A percentile compares a stretch with the other conserved stretches of the same genome.
These are phyloP conservation scores for Cromileptes altivelis DNA, from an alignment of 2,113 vertebrate genomes.

Conservation along the genomic window DNA sequence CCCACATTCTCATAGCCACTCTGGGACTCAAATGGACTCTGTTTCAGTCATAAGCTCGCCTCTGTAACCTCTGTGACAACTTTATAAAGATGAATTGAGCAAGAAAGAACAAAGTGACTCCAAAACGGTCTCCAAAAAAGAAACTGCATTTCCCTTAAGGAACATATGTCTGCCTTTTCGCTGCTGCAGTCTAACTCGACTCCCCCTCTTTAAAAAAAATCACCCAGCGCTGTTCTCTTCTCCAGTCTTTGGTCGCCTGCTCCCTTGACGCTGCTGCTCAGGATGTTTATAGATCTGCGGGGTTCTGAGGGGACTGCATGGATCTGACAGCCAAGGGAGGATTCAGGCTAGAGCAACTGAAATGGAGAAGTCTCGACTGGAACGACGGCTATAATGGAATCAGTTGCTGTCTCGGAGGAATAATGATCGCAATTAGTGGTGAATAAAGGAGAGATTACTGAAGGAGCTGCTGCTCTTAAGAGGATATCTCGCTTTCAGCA, in stretches of 20 bases:
- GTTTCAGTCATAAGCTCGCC: not conserved
- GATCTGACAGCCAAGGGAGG: constrained; percentile 40
- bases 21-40: not conserved
- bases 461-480: constrained; percentile 25
- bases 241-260: constrained; percentile 1
- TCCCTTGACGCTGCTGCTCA: constrained; percentile 50
- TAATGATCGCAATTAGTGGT: constrained; percentile 67
- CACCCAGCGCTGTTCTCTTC: not conserved
- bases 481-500: constrained; percentile 30
- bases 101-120: constrained; percentile 9
- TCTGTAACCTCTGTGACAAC: constrained; percentile 22
- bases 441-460: constrained; percentile 60
- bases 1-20: not conserved
- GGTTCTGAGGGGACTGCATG: constrained; percentile 31
- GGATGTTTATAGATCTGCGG: constrained; percentile 58
- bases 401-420: constrained; percentile 47
- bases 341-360: constrained; percentile 17
- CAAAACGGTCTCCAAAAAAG: not conserved
- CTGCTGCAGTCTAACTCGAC: constrained; percentile 9
- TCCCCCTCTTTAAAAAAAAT: not conserved
- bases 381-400: constrained; percentile 43
- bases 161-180: constrained; percentile 5
- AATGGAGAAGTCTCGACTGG: constrained; percentile 39
- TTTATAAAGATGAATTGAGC: constrained; percentile 14
- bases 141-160: constrained; percentile 16